These are phyloP conservation scores for Amia ocellicauda DNA, from an alignment of 2,113 vertebrate genomes.

Conservation along the genomic window DNA sequence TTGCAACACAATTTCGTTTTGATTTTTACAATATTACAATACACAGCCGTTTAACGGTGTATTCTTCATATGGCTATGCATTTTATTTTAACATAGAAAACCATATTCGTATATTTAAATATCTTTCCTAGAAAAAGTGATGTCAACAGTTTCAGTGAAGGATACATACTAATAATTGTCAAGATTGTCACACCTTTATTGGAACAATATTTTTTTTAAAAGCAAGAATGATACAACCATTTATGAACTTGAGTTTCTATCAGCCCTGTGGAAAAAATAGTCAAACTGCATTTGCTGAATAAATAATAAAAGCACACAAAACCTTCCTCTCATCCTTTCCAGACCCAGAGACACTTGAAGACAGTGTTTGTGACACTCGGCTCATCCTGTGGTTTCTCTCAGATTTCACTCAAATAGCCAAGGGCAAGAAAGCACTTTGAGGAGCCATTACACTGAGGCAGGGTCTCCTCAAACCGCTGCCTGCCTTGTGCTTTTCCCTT, in stretches of 20 bases:
- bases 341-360: conserved; percentile 36
- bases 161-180: no score
- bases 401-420: conserved; percentile 59
- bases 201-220: no score
- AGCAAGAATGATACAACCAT: no score
- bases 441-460: conserved; percentile 36
- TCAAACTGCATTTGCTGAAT: conserved; percentile 18
- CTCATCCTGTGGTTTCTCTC: conserved; percentile 46
- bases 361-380: conserved; percentile 46
- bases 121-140: no score
- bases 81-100: no score
- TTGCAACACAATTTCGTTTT: no score
- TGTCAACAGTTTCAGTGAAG: no score
- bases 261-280: conserved; percentile 23
- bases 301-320: conserved; percentile 37
- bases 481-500: conserved; percentile 7
- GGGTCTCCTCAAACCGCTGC: conserved; percentile 27
- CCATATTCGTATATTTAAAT: no score
- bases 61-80: no score
- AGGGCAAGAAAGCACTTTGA: conserved; percentile 56
- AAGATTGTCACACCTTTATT: no score
- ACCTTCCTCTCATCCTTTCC: conserved; percentile 34
- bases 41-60: no score
- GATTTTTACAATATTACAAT: no score
- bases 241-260: not conserved